These are phyloP conservation scores for Bombus breviceps DNA, from an alignment of 1,140 invertebrate species.

Conservation along the genomic window DNA sequence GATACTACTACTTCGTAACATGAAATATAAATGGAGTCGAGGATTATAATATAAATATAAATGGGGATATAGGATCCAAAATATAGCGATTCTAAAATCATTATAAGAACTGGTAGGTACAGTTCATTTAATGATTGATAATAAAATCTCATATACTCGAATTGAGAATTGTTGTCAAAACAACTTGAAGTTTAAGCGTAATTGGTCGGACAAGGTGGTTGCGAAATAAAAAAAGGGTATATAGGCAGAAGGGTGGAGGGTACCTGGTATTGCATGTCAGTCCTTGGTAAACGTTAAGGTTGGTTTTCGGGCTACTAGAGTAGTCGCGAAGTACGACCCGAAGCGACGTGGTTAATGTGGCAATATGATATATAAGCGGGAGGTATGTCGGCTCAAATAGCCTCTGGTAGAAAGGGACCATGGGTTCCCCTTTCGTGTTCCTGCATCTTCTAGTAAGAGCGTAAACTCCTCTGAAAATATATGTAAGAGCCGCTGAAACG, in stretches of 20 bases:
- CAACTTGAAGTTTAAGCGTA: too few relatives aligned
- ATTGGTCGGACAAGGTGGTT: too few relatives aligned
- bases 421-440: constrained; percentile 41
- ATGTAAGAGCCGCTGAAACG: constrained; percentile 66
- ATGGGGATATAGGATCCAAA: too few relatives aligned
- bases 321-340: constrained; percentile 62
- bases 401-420: constrained; percentile 50
- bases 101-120: too few relatives aligned
- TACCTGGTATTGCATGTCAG: constrained; percentile 45
- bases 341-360: constrained; percentile 72
- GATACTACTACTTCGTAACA: too few relatives aligned
- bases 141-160: too few relatives aligned
- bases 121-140: too few relatives aligned
- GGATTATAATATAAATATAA: too few relatives aligned
- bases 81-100: too few relatives aligned
- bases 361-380: constrained; percentile 72
- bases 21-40: too few relatives aligned
- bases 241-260: constrained; percentile 6
- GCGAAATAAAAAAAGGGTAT: background rate
- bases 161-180: too few relatives aligned
- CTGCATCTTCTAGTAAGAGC: constrained; percentile 42
- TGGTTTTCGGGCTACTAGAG: constrained; percentile 64
- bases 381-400: constrained; percentile 66
- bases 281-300: constrained; percentile 40
- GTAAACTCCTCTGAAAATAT: constrained; percentile 55